Conservation (phyloP, 1,140 invertebrate genomes). For the Orchestia grillus region DNA sequence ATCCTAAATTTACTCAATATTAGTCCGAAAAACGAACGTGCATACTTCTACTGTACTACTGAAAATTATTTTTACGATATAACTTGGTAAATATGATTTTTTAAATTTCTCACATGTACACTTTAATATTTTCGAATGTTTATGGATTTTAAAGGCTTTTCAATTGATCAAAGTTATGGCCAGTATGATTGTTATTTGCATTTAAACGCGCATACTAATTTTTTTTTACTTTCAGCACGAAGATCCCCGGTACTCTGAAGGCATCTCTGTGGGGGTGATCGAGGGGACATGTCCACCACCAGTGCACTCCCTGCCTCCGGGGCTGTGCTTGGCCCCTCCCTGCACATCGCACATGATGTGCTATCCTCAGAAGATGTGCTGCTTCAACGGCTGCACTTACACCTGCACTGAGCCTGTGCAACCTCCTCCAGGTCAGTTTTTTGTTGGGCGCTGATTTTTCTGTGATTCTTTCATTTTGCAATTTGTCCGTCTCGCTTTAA, state of each 20-base stretch:
- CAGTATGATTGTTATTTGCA: too few species aligned
- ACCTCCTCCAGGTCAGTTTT: conserved; percentile 3
- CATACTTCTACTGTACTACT: too few species aligned
- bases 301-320: background rate
- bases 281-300: background rate
- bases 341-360: conserved; percentile 11
- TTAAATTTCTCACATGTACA: too few species aligned
- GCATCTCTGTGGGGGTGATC: background rate
- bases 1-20: too few species aligned
- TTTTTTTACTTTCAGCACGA: conserved; percentile 22
- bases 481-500: background rate
- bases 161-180: too few species aligned
- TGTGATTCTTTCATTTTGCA: background rate
- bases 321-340: background rate
- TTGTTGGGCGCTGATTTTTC: background rate
- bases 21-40: too few species aligned
- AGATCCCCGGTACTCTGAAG: background rate
- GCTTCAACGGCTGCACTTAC: conserved; percentile 34
- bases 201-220: background rate
- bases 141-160: too few species aligned
- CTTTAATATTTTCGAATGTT: too few species aligned
- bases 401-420: conserved; percentile 4
- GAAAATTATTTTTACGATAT: too few species aligned
- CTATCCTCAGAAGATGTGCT: conserved; percentile 36
- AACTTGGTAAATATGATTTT: too few species aligned